Percentiles rank a stretch among this genome's conserved stretches.
These are phyloP conservation scores for Strigops habroptila DNA, from an alignment of 2,113 vertebrate genomes.

Conservation along the genomic window DNA sequence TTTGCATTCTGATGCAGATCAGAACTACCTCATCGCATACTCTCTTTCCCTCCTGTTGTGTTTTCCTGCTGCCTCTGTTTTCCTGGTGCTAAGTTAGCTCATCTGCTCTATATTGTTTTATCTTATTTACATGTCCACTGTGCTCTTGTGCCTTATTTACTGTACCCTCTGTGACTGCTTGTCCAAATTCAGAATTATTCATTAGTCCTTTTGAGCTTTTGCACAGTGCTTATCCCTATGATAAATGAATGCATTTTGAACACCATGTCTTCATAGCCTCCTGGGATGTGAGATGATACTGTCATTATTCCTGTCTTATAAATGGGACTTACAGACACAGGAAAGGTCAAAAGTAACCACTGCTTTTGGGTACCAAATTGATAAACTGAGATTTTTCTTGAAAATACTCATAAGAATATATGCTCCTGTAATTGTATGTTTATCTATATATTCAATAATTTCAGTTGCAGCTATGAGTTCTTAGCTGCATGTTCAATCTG, in stretches of 20 bases:
- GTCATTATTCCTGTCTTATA: neutral
- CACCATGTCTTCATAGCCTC: neutral
- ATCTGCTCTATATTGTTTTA: neutral
- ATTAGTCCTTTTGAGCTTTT: neutral
- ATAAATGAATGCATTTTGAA: neutral
- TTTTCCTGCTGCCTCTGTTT: neutral
- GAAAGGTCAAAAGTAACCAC: neutral
- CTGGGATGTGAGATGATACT: neutral
- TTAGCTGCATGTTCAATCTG: neutral
- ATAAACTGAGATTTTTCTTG: neutral
- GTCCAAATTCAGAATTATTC: neutral
- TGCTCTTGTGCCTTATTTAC: neutral
- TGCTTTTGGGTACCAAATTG: neutral
- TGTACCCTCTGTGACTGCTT: neutral
- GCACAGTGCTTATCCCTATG: neutral
- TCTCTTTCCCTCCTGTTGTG: neutral
- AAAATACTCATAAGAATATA: neutral
- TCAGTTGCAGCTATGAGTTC: neutral
- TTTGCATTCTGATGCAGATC: neutral
- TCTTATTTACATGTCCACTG: neutral
- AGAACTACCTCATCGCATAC: neutral
- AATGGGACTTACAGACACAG: neutral
- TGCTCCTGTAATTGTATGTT: neutral
- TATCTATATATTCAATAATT: neutral
- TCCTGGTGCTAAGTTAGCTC: neutral